Base-by-base conservation (phyloP, 2,888 invertebrate species). In the Euplexia lucipara region DNA sequence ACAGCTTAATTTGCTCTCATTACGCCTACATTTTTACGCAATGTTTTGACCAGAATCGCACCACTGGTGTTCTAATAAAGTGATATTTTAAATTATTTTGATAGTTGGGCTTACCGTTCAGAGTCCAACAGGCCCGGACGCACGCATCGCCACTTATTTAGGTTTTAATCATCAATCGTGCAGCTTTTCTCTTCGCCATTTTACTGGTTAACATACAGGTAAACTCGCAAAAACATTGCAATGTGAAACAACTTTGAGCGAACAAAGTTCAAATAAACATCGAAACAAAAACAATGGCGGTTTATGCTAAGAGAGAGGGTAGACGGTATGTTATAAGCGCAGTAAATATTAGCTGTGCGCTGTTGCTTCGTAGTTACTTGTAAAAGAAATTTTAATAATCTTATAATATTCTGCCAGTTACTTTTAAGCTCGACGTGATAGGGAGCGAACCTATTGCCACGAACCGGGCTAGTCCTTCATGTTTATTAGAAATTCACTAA, bases 241-340 rank as follows among this genome's bases (percentile, higher is more conserved):
- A 68, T 66, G 52, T 62, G 59, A 64, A 65, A 65, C 56, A 68
- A 72, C 65, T 66, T 66, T 41, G 39, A 44, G 60, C 66, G 73
- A 47, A 73, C 73, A 69, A 78, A 72, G 49, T 75, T 69, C 41
- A 63, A 72, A 78, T 78, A 78, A 72, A 75, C 73, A 66, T 34
- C 26, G 57, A 52, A 66, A 73, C 75, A 61, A 76, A 62, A 62
- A 64, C 63, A 69, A 39, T 64, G 41, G 49, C 41, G 48, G 57
- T 54, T 42, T 54, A 5, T 20, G 3, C 10, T 75, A 39, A 78
- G 52, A 22, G 60, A 5, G 18, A 3, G 0, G 58, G 58, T 59
- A 69, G 47, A 78, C 64, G 67, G 18, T 12, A 37, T 34, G 14
- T 10, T 52, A 39, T 18, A 9, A 41, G 30, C 30, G 45, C n/a